phyloP scores from a whole-genome alignment of 37 sponge, comb jelly and placozoan genomes.

The Spongia lamella region DNA sequence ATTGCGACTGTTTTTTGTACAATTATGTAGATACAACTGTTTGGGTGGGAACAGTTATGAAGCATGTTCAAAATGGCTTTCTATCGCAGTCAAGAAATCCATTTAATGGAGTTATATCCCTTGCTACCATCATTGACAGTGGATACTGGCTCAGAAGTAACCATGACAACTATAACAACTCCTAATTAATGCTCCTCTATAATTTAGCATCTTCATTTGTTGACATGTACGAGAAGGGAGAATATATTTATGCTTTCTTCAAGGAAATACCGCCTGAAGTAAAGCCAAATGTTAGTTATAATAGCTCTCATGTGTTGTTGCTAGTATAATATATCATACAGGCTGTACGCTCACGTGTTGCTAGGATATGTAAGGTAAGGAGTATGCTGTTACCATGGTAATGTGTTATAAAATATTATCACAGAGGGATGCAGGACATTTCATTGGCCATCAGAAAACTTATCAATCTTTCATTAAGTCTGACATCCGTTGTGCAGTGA shows the following conservation, averaged over 20 bases:
- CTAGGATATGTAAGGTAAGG: conserved; percentile 67
- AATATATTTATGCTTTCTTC: conserved; percentile 75
- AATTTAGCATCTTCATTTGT: conserved; percentile 68
- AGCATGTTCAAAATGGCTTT: too few species aligned
- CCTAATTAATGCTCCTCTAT: too few species aligned
- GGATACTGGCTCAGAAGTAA: conserved; percentile 7
- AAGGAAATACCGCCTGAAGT: conserved; percentile 69
- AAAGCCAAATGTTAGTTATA: conserved; percentile 9
- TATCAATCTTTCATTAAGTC: conserved; percentile 31
- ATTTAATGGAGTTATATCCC: too few species aligned
- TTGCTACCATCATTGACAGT: not conserved
- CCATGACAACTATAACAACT: too few species aligned
- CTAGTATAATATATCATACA: not conserved
- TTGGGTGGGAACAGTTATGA: too few species aligned
- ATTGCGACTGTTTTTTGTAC: too few species aligned
- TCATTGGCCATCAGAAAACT: conserved; percentile 18
- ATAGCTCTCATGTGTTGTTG: too few species aligned
- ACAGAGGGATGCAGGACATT: too few species aligned
- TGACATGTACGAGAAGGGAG: conserved; percentile 65
- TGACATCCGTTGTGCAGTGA: conserved; percentile 40
- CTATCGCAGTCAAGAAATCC: too few species aligned
- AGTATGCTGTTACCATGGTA: not conserved
- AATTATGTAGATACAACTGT: too few species aligned
- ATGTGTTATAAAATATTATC: too few species aligned
- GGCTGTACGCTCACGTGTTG: conserved; percentile 48